Percentiles rank a stretch among this genome's conserved stretches.
Evolutionary conservation across 2,888 invertebrate species (phyloP).

Genomic region (Physocephala rufipes): DNA sequence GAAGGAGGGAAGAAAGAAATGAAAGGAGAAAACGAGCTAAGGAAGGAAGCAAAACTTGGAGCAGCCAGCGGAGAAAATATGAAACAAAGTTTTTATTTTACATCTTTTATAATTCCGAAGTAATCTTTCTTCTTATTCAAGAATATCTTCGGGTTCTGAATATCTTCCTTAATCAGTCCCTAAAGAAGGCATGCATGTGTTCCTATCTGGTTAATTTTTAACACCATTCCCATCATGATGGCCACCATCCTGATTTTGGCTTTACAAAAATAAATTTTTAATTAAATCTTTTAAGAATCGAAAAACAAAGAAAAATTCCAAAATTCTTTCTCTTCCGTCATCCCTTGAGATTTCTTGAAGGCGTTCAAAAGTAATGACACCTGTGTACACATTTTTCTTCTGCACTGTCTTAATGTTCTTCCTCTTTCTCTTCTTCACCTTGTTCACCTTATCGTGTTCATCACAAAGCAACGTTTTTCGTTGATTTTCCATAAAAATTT

Average conservation of each 20-base stretch:
- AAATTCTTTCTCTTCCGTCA: neutral
- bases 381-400: slow-evolving; percentile 22
- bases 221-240: neutral
- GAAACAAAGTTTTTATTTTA: too few species aligned
- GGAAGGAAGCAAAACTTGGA: too few species aligned
- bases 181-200: too few species aligned
- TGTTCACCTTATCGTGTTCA: too few species aligned
- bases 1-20: too few species aligned
- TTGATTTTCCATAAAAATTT: neutral
- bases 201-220: neutral
- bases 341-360: too few species aligned
- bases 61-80: too few species aligned
- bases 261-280: slow-evolving; percentile 26
- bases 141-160: too few species aligned
- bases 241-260: neutral
- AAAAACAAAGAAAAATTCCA: neutral
- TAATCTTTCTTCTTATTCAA: too few species aligned
- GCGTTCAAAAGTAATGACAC: slow-evolving; percentile 16
- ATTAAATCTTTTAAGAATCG: slow-evolving; percentile 17
- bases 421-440: neutral
- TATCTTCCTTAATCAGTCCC: too few species aligned
- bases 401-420: neutral
- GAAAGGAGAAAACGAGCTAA: too few species aligned
- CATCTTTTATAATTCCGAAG: too few species aligned
- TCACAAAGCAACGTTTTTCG: neutral